Conservation (phyloP, 2,113 vertebrate species). For the Origma solitaria region DNA sequence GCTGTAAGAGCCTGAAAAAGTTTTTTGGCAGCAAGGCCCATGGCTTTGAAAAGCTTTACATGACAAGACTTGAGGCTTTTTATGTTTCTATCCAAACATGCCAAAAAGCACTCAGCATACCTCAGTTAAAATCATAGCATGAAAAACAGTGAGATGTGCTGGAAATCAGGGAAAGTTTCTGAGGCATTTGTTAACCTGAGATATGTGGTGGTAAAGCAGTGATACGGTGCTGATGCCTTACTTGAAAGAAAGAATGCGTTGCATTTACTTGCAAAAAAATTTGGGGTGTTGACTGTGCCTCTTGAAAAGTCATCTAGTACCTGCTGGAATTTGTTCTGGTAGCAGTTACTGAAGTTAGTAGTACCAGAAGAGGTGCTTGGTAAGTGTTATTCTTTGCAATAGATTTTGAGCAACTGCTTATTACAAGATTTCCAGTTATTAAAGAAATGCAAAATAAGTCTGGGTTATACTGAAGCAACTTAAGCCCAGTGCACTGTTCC, state of each 20-base stretch:
- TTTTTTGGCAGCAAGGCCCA: neutral
- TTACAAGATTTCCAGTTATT: neutral
- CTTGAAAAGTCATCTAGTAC: neutral
- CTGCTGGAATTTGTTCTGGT: neutral
- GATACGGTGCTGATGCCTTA: neutral
- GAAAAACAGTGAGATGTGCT: neutral
- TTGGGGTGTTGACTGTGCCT: neutral
- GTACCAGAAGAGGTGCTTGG: neutral
- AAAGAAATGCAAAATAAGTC: neutral
- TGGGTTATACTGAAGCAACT: neutral
- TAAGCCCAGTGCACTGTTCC: neutral
- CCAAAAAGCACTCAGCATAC: neutral
- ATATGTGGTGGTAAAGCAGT: neutral
- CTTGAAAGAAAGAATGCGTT: slow-evolving; percentile 6
- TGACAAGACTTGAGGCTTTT: slow-evolving; percentile 19
- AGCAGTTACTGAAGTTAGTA: neutral
- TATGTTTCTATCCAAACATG: neutral
- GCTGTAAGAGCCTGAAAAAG: neutral
- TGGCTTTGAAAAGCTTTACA: slow-evolving; percentile 17
- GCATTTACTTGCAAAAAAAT: neutral
- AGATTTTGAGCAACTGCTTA: neutral
- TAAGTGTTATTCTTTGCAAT: neutral
- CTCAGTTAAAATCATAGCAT: neutral
- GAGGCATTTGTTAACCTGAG: neutral
- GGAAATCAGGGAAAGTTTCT: neutral